These are phyloP conservation scores for Zonotrichia leucophrys DNA, from an alignment of 2,113 vertebrate species.

Conservation along the genomic window DNA sequence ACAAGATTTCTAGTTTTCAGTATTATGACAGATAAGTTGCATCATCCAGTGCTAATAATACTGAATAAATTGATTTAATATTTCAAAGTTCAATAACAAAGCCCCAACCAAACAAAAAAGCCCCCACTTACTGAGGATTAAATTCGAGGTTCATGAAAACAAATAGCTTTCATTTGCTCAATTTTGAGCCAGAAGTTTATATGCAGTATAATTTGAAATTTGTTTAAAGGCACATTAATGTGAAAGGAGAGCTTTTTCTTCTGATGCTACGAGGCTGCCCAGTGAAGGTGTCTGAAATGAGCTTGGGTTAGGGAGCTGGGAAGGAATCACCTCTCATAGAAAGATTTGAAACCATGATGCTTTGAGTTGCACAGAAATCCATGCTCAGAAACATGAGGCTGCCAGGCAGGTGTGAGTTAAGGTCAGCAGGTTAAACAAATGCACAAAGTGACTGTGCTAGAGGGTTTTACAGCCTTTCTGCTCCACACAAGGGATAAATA, in stretches of 20 bases:
- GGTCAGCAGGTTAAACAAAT: slow-evolving; percentile 23
- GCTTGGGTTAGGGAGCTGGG: neutral
- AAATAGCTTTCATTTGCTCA: neutral
- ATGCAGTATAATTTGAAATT: neutral
- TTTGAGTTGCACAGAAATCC: neutral
- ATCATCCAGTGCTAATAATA: neutral
- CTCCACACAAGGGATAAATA: neutral
- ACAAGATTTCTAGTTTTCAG: neutral
- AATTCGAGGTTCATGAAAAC: neutral
- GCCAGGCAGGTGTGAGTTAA: neutral
- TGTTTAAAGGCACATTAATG: neutral
- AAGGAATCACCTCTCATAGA: neutral
- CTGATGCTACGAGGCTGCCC: fast-evolving
- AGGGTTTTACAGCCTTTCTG: neutral
- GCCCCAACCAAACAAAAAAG: neutral
- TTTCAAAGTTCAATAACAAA: neutral
- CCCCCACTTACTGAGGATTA: neutral
- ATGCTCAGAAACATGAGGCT: neutral
- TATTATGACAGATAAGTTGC: neutral
- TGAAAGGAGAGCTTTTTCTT: neutral
- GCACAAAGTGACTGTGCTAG: neutral
- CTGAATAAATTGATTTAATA: slow-evolving; percentile 7
- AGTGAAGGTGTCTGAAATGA: neutral
- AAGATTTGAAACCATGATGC: fast-evolving
- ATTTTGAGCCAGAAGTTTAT: neutral